Evolutionary conservation across 2,797 vertebrate genomes (phyloP).

Genomic region (Anguilla anguilla): DNA sequence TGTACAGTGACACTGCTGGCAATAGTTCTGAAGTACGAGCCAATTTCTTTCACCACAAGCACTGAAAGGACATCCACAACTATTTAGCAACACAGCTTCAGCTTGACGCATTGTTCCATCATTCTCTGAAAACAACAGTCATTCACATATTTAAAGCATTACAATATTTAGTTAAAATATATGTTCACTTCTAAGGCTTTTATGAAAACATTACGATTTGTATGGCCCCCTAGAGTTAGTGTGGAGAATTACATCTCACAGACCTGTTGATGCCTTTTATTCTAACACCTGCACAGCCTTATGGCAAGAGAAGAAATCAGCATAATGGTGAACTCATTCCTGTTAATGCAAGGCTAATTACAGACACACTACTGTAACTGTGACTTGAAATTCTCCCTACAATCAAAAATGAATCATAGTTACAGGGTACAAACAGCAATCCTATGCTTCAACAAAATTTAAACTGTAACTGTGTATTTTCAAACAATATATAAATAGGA

Average conservation of each 20-base stretch:
- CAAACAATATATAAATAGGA: not conserved
- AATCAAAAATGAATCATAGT: not conserved
- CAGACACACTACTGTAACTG: not conserved
- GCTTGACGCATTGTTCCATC: not conserved
- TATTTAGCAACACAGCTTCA: constrained; percentile 2
- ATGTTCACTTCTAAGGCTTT: not conserved
- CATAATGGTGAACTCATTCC: not conserved
- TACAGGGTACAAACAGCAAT: not conserved
- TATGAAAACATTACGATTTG: constrained; percentile 19
- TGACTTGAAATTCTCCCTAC: not conserved
- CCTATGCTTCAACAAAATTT: not conserved
- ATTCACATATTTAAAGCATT: constrained; percentile 9
- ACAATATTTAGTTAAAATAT: not conserved
- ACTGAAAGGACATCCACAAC: not conserved
- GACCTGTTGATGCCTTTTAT: not conserved
- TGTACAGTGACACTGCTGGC: not conserved
- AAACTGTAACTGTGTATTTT: not conserved
- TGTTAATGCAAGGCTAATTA: not conserved
- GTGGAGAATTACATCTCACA: constrained; percentile 20
- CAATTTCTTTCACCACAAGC: not conserved
- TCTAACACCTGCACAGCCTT: not conserved
- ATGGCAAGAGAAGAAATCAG: not conserved
- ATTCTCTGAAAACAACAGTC: constrained; percentile 1
- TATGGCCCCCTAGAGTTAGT: constrained; percentile 45
- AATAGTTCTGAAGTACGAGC: not conserved